phyloP scores from a whole-genome alignment of 2,113 vertebrate species.

The Bombycilla garrulus region DNA sequence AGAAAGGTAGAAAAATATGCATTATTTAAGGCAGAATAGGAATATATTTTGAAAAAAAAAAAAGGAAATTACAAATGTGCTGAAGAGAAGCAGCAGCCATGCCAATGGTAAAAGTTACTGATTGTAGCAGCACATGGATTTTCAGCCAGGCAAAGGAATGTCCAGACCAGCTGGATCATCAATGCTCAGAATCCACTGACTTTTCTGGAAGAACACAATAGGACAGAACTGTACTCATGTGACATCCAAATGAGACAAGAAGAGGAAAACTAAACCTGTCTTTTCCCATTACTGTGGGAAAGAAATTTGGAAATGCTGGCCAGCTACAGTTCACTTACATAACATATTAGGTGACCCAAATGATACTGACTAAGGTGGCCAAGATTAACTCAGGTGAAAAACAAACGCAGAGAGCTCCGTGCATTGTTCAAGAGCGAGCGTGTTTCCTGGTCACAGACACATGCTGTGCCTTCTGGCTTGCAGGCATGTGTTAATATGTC shows the following conservation, averaged over 20 bases:
- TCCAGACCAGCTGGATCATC: neutral
- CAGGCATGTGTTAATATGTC: neutral
- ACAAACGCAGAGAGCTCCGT: neutral
- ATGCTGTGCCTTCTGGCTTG: constrained; percentile 19
- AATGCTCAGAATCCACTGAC: neutral
- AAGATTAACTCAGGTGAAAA: neutral
- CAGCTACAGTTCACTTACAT: neutral
- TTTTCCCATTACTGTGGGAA: constrained; percentile 1
- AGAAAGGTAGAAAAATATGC: neutral
- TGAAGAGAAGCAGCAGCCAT: neutral
- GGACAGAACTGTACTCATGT: neutral
- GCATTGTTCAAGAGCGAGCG: neutral
- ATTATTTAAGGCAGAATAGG: neutral
- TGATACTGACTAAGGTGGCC: neutral
- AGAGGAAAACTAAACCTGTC: neutral
- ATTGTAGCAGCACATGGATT: neutral
- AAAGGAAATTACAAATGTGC: neutral
- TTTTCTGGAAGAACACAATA: neutral
- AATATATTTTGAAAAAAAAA: neutral
- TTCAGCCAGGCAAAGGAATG: neutral
- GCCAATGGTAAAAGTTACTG: neutral
- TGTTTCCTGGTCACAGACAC: constrained; percentile 29
- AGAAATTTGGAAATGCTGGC: neutral
- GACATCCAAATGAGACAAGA: neutral
- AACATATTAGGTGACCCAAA: neutral